Evolutionary conservation across 2,888 invertebrate genomes (phyloP), one percentile per base, ranked within the genome.

Genomic region (Troilus luridus): DNA sequence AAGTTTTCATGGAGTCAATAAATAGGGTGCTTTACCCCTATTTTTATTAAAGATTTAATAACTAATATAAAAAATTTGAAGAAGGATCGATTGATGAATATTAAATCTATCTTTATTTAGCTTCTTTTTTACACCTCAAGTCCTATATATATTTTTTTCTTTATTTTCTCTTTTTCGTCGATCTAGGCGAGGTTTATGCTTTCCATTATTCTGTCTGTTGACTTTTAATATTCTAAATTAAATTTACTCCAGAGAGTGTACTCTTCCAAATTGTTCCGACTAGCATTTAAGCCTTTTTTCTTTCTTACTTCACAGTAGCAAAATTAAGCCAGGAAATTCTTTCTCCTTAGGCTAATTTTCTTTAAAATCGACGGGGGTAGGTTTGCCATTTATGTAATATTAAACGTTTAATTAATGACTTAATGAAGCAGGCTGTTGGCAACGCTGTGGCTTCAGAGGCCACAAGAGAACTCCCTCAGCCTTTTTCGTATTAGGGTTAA

Each of bases 221-320:
- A 77, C 72, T 77, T 77, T 77, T 77, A 77, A 77, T 77, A 77
- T 41, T 17, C 41, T 5, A 77, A 77, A 77, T 77, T 77, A 77
- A 27, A 77, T 77, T 19, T 41, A 77, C 41, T 41, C 72, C 72
- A 19, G 72, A 7, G 27, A 41, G 27, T 67, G 41, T 77, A 77
- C 41, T 24, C 72, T 41, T 77, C 72, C 17, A 77, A 77, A 77
- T 77, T 77, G 72, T 41, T 77, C 27, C 14, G 27, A 41, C 41
- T 77, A 41, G 72, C 72, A 12, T 67, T 14, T 24, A 67, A 67
- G 67, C 24, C 24, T 17, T 72, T 72, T 27, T 27, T 72, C 41
- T 41, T 77, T 77, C 19, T 67, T 24, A 24, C 5, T 77, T 27
- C 27, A 0, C 19, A 10, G n/a, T 27, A 77, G 72, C 5, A 19